Percentiles rank a stretch among this genome's conserved stretches.
These are phyloP conservation scores for Sipunculus nudus DNA, from an alignment of 2,888 invertebrate genomes.

Conservation along the genomic window DNA sequence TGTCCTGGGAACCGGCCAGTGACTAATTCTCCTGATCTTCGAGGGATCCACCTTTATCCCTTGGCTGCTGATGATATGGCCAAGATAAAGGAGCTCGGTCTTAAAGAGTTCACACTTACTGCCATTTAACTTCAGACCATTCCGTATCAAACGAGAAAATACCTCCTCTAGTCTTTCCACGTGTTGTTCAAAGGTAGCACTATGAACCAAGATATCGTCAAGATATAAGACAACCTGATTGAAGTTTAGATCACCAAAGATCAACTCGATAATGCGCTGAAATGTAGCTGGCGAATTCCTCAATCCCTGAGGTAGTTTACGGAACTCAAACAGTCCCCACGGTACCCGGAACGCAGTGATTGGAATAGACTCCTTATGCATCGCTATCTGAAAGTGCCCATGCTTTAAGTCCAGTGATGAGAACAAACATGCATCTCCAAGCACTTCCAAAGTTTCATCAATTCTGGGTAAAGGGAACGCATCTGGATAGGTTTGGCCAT, in stretches of 20 bases:
- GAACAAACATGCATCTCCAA: too few species aligned
- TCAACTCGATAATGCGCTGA: not conserved
- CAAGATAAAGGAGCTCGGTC: not conserved
- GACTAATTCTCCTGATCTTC: not conserved
- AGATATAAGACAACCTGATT: not conserved
- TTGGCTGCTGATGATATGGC: not conserved
- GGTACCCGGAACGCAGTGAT: conserved; percentile 3
- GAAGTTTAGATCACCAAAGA: not conserved
- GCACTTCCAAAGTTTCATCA: too few species aligned
- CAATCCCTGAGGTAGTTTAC: not conserved
- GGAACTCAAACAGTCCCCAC: conserved; percentile 3
- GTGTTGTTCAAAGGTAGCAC: not conserved
- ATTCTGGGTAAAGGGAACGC: too few species aligned
- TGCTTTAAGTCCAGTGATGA: too few species aligned
- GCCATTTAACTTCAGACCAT: not conserved
- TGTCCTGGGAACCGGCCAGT: not conserved
- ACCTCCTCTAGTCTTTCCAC: not conserved
- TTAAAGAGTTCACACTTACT: not conserved
- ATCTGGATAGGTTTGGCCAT: too few species aligned
- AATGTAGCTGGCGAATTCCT: conserved; percentile 4
- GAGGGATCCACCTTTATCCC: not conserved
- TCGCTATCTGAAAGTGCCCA: too few species aligned
- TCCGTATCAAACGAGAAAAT: not conserved
- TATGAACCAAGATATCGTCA: not conserved
- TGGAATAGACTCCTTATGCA: not conserved